Base-by-base conservation (phyloP, 2,113 vertebrate species). In the Chaetodon trifascialis region DNA sequence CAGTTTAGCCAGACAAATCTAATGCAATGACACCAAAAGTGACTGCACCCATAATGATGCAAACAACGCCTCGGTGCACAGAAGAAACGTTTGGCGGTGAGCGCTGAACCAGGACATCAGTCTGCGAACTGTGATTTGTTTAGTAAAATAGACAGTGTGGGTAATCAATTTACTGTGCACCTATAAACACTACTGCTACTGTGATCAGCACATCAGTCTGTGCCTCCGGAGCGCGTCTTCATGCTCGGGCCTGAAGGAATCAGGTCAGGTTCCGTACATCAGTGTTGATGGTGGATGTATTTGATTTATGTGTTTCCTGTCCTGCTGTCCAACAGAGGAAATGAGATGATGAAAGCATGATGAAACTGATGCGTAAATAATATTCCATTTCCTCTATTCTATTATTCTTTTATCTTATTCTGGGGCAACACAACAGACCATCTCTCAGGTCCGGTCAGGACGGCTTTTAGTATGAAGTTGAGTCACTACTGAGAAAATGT, bases 221-320 rank as follows among this genome's bases (percentile, higher is more conserved):
- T 5, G 12, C 17, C 11, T 4, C 23, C 11, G 6, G n/a, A 55
- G 52, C 11, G 7, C n/a, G 2, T 21, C 15, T 58, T 30, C 55
- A 30, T 4, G 9, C 12, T 58, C 7, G 0, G 19, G 11, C 7
- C 25, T 15, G 11, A 49, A 36, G 30, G 30, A 64, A 72, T 64
- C 49, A 80, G 49, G 59, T 71, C 67, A 71, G 66, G 21, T 58
- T 19, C 19, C 11, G 11, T 55, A 55, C 59, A 62, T 63, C 19
- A 14, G 38, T 23, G 38, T 63, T 63, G 5, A 42, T n/a, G 17
- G 65, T 17, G 38, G 40, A 15, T 8, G n/a, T 30, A 54, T 44
- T 51, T 62, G 54, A 21, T 16, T 7, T 19, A 21, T 47, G 5
- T 62, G 42, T 68, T 59, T 60, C 23, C 63, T 38, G 36, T 55